Evolutionary conservation across 2,888 invertebrate species (phyloP), one percentile per base, ranked within the genome.

Genomic region (Steromphala cineraria): DNA sequence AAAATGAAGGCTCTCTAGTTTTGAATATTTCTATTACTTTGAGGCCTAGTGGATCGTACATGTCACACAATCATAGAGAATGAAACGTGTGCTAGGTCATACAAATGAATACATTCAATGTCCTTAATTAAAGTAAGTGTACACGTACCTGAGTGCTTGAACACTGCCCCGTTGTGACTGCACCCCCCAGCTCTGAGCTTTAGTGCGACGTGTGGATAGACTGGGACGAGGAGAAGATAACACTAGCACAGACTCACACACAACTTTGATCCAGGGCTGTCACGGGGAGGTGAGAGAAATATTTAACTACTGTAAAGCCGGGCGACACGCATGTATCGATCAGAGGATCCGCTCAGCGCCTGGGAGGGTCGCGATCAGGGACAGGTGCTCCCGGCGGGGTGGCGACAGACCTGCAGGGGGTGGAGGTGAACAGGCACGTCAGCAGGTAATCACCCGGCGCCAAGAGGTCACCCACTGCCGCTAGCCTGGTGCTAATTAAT

Each of bases 111-210:
- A 46, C 46, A 46, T 5, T 13, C 10, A 46, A 10, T 1, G 46
- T 8, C 46, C 7, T 1, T 7, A 17, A 71, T 17, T 36, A 36
- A 17, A 40, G 71, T 40, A 24, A 36, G 7, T 17, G 19, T 17
- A 17, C n/a, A 36, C 71, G 28, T 31, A 71, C 71, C 71, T 71
- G 71, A 36, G 71, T 71, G 36, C 36, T 71, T 13, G 71, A 71
- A 71, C 71, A 71, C 71, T 71, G 71, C 71, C 71, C 71, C 71
- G 71, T 71, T 17, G 28, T 71, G 28, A 71, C 71, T 17, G 71
- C 40, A 36, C 19, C 31, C 71, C 36, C 71, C 71, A 71, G 71
- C 19, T 19, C 36, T 56, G 56, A 19, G 19, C 21, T 56, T 21
- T 7, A 56, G 56, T 19, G 56, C 19, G 19, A 7, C 56, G 56